Evolutionary conservation across 2,888 invertebrate species (phyloP).

Genomic region (Atherix ibis): DNA sequence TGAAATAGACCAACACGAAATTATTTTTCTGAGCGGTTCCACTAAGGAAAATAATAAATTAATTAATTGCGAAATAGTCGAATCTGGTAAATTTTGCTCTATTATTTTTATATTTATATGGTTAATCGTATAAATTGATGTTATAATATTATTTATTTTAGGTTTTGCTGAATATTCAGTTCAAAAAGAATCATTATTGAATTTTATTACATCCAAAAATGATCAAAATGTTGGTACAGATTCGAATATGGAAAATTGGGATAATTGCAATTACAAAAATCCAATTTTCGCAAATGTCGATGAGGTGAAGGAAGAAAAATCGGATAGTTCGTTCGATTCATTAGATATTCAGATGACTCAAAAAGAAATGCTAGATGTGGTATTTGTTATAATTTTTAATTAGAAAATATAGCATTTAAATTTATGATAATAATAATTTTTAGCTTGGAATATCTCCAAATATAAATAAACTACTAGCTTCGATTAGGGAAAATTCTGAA

Average conservation of each 20-base stretch:
- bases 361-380: no score
- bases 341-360: no score
- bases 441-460: no score
- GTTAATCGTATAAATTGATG: no score
- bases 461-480: no score
- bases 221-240: conserved; percentile 1
- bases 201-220: no score
- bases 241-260: conserved; percentile 7
- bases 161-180: conserved; percentile 9
- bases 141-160: conserved; percentile 3
- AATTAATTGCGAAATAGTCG: conserved; percentile 9
- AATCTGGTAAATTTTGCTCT: conserved; percentile 7
- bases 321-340: no score
- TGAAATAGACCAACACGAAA: conserved; percentile 8
- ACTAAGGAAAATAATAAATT: conserved; percentile 6
- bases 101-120: not conserved
- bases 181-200: conserved; percentile 7
- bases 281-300: conserved; percentile 8
- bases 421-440: no score
- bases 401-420: no score
- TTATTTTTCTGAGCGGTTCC: conserved; percentile 8
- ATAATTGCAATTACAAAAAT: conserved; percentile 7
- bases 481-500: no score
- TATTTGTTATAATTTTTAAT: no score
- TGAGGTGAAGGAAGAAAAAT: no score